These are phyloP conservation scores for Dromaius novaehollandiae DNA, from an alignment of 2,113 vertebrate genomes.

Conservation along the genomic window DNA sequence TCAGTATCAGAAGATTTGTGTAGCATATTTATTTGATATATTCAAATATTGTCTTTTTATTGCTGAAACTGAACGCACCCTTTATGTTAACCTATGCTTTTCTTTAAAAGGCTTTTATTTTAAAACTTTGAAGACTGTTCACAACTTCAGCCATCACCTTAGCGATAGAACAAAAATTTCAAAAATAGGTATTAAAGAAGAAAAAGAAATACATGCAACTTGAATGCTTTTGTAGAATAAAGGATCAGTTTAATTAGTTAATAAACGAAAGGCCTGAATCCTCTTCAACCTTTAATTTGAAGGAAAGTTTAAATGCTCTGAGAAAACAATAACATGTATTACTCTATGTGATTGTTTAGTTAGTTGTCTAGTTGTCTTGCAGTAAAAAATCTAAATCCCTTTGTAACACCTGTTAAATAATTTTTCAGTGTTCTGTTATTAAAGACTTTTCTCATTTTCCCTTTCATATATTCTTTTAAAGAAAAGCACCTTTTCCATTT, in stretches of 20 bases:
- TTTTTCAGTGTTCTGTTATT: not conserved
- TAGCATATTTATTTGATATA: not conserved
- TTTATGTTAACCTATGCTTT: not conserved
- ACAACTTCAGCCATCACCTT: not conserved
- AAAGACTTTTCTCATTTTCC: not conserved
- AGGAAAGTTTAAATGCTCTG: not conserved
- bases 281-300: not conserved
- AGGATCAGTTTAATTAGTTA: not conserved
- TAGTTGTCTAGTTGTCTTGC: not conserved
- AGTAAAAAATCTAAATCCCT: not conserved
- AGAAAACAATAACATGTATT: not conserved
- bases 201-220: not conserved
- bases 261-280: not conserved
- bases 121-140: not conserved
- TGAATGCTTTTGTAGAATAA: not conserved
- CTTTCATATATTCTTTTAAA: constrained; percentile 26
- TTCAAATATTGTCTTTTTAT: not conserved
- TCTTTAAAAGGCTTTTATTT: not conserved
- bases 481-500: not conserved
- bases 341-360: not conserved
- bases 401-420: not conserved
- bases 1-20: not conserved
- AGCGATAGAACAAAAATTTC: not conserved
- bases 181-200: not conserved
- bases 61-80: not conserved